Conservation (phyloP, 2,797 vertebrate genomes). For the Acrossocheilus wenchowensis region DNA sequence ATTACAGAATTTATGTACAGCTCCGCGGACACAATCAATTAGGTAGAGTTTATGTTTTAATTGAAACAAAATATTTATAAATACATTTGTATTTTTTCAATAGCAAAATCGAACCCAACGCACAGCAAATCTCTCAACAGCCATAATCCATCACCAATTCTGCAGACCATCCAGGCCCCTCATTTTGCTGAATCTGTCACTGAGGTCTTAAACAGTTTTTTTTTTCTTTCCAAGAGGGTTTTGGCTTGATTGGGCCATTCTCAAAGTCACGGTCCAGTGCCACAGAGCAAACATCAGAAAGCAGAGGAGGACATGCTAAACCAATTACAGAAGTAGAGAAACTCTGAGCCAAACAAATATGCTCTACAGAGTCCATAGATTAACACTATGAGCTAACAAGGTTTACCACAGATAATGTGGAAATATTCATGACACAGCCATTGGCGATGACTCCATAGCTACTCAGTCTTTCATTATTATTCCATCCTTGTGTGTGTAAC, state of each 20-base stretch:
- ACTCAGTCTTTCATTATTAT: neutral
- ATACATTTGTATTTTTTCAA: neutral
- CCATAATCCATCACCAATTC: neutral
- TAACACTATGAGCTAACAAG: slow-evolving; percentile 23
- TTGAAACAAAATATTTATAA: neutral
- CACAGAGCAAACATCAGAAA: slow-evolving; percentile 40
- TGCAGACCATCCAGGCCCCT: neutral
- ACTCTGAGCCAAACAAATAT: slow-evolving; percentile 52
- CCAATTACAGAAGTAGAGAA: slow-evolving; percentile 62
- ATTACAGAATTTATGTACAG: neutral
- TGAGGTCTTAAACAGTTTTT: neutral
- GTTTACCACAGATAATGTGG: neutral
- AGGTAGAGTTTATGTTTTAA: neutral
- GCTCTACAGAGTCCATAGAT: slow-evolving; percentile 7
- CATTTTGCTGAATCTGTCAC: neutral
- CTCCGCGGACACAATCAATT: neutral
- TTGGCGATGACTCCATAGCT: neutral
- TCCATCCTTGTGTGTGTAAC: neutral
- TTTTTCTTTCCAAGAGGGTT: slow-evolving; percentile 10
- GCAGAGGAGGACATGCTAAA: slow-evolving; percentile 61
- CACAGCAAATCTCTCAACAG: neutral
- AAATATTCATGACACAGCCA: neutral
- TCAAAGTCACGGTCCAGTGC: neutral
- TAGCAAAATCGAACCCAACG: neutral
- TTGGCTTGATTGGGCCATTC: slow-evolving; percentile 11